Base-by-base conservation (phyloP, 2,797 vertebrate species). In the Steatocranus sp. region DNA sequence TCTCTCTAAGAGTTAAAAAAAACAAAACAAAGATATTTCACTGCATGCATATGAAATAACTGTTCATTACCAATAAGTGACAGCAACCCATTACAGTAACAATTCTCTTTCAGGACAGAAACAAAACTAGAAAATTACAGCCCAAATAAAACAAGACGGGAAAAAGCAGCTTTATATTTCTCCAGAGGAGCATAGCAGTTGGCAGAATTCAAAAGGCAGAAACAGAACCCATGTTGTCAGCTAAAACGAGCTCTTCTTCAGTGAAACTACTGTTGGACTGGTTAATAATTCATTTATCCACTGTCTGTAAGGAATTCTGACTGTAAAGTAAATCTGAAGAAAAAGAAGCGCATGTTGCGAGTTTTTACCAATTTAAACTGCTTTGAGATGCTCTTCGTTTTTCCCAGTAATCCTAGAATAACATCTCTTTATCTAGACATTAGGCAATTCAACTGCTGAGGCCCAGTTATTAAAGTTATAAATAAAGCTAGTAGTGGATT, bases 221-320 rank as follows among this genome's bases (percentile, higher is more conserved):
- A 66, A 88, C 27, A 74, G 50, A 46, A 79, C 76, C 83, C 25
- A 78, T 74, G 68, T 73, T 48, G 68, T 48, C 68, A 73, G 68
- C 87, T 75, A 83, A 79, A 83, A 87, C 53, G 66, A 89, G 74
- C 50, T 83, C 54, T 38, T 85, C 80, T 78, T 48, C 78, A 81
- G 78, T 23, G 36, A 77, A 76, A 75, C 74, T 77, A 77, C 82
- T 81, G 80, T 49, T 76, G 23, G 80, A 80, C 78, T 77, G 87
- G 68, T 73, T 73, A 48, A 91, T 92, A 86, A 91, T 92, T 88
- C 4, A 91, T 88, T 77, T 70, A 50, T 82, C 34, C 51, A 78
- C 87, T 1, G 11, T 84, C 79, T 79, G 46, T 50, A 56, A 74
- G 8, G 14, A 20, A 87, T 61, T 79, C 38, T 83, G 34, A 85